phyloP scores from a whole-genome alignment of 2,113 vertebrate species.

The Myotis lucifugus region DNA sequence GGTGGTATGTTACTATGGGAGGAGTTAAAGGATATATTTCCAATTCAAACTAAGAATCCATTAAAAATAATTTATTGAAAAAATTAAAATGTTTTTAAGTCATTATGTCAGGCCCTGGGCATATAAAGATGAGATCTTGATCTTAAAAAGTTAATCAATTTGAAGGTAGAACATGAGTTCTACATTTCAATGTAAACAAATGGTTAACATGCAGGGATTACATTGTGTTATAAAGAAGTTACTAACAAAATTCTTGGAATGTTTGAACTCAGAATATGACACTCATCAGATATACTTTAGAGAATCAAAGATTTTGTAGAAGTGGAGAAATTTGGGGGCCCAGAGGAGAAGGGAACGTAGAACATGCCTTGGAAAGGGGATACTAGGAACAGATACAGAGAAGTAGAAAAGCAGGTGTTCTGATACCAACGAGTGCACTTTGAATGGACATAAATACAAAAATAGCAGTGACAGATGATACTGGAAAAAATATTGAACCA shows the following conservation, averaged over 20 bases:
- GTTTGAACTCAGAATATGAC: not conserved
- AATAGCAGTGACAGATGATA: not conserved
- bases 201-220: not conserved
- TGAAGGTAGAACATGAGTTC: not conserved
- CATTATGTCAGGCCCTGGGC: not conserved
- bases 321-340: not conserved
- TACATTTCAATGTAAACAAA: not conserved
- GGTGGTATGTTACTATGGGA: not conserved
- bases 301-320: slow-evolving; percentile 4
- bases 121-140: not conserved
- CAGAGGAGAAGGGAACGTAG: not conserved
- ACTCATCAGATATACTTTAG: not conserved
- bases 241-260: not conserved
- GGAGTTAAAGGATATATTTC: not conserved
- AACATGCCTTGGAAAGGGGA: not conserved
- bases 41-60: not conserved
- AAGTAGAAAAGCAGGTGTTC: not conserved
- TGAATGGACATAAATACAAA: not conserved
- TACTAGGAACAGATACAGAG: not conserved
- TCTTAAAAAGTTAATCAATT: not conserved
- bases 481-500: not conserved
- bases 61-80: not conserved
- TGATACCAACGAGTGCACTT: not conserved
- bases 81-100: not conserved
- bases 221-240: not conserved